Evolutionary conservation across 1,140 invertebrate species (phyloP).

Genomic region (Agrilus planipennis): DNA sequence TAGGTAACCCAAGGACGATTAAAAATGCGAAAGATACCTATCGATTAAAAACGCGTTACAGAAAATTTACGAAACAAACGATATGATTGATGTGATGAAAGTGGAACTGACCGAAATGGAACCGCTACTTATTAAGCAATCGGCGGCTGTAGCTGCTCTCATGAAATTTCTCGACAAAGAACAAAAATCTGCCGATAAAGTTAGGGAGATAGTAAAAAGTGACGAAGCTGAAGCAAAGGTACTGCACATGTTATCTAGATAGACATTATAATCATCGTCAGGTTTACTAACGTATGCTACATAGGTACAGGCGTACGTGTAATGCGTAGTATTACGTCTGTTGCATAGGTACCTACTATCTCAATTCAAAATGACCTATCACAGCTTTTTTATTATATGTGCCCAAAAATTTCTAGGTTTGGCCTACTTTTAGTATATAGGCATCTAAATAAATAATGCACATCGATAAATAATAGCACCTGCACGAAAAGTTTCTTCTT

Average conservation of each 20-base stretch:
- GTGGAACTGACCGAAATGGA: constrained; percentile 73
- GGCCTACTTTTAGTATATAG: too few relatives aligned
- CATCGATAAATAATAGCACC: too few relatives aligned
- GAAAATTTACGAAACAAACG: constrained; percentile 78
- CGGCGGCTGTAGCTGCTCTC: constrained; percentile 65
- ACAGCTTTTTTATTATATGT: too few relatives aligned
- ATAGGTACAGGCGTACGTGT: too few relatives aligned
- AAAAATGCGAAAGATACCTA: not conserved
- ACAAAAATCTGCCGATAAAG: constrained; percentile 73
- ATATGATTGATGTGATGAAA: constrained; percentile 76
- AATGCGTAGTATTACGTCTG: too few relatives aligned
- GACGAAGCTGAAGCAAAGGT: constrained; percentile 72
- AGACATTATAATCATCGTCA: not conserved
- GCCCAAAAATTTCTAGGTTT: too few relatives aligned
- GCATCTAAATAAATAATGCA: too few relatives aligned
- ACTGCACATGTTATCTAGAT: too few relatives aligned
- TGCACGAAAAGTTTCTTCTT: too few relatives aligned
- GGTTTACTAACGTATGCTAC: too few relatives aligned
- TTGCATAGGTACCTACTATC: too few relatives aligned
- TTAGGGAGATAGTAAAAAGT: constrained; percentile 56
- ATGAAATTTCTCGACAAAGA: constrained; percentile 67
- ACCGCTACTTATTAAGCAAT: constrained; percentile 73
- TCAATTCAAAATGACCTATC: too few relatives aligned
- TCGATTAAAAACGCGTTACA: constrained; percentile 25
- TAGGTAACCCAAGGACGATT: constrained; percentile 21